Evolutionary conservation across 2,888 invertebrate species (phyloP), one percentile per base, ranked within the genome.

Genomic region (Patella caerulea): DNA sequence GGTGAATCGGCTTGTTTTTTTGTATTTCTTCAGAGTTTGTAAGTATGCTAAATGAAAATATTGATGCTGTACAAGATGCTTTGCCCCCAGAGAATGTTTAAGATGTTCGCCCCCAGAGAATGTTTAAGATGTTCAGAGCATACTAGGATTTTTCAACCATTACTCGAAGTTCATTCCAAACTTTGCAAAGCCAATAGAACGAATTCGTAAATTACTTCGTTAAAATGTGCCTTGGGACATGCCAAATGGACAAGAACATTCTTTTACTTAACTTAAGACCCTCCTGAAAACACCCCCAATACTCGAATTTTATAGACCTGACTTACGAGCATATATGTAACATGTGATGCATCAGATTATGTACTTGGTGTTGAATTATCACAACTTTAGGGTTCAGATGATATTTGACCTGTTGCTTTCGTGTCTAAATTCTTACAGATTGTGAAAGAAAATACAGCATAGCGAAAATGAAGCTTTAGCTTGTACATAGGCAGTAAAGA

Each of bases 111-210:
- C 24, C 24, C 24, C 24, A 24, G 24, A 24, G 0, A 24, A 1
- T 24, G 24, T 24, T 24, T 1, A 24, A 71, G 71, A 71, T 34
- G 29, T 71, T 71, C 71, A 71, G 71, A 24, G 71, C 24, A 15
- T 71, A 45, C 45, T 71, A n/a, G 71, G 71, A n/a, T 45, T 71
- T 24, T 71, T 71, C 56, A 56, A 56, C n/a, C n/a, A n/a, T n/a
- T n/a, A n/a, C n/a, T n/a, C n/a, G n/a, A n/a, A n/a, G n/a, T n/a
- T 12, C 56, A 56, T 12, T 56, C 56, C 56, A 5, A 56, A 56
- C n/a, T 56, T 56, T 56, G 15, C 7, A 12, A 15, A 71, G n/a
- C 15, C n/a, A 56, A 56, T n/a, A 17, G 56, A 56, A 56, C 56
- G 17, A 12, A 56, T 56, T 56, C 56, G 56, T 11, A 56, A 56